A percentile compares a stretch with the other conserved stretches of the same genome.
Conservation (phyloP, 2,888 invertebrate genomes). For the Apamea sordens region DNA sequence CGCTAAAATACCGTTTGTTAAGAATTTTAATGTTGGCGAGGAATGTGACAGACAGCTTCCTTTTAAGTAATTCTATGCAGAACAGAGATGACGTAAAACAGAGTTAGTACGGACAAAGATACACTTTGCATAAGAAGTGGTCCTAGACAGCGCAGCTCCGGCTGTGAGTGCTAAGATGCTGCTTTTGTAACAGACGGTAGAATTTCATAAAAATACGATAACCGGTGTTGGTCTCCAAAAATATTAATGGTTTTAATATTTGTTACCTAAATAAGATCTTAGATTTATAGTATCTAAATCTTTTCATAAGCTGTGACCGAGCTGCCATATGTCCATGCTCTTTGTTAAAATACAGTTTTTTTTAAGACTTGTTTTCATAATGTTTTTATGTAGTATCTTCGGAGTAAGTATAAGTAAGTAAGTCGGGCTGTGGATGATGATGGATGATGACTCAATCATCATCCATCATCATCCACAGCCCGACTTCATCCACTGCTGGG, state of each 20-base stretch:
- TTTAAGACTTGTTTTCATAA: background rate
- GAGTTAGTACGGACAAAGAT: conserved; percentile 54
- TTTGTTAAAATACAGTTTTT: background rate
- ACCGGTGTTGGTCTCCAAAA: background rate
- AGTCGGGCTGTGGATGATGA: too few species aligned
- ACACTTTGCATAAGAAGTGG: conserved; percentile 63
- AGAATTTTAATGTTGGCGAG: conserved; percentile 45
- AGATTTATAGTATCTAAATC: background rate
- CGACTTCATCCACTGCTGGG: too few species aligned
- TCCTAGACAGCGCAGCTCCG: conserved; percentile 42
- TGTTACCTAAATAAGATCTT: background rate
- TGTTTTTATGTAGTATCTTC: too few species aligned
- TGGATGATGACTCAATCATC: too few species aligned
- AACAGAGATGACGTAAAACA: conserved; percentile 59
- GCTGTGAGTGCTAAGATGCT: conserved; percentile 38
- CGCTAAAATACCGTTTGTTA: conserved; percentile 49
- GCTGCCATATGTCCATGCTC: background rate
- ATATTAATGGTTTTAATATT: background rate
- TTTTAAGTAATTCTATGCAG: conserved; percentile 54
- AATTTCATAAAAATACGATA: background rate
- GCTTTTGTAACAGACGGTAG: background rate
- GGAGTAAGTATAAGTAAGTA: too few species aligned
- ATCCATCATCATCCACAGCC: too few species aligned
- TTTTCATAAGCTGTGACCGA: background rate
- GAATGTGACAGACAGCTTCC: conserved; percentile 63